phyloP scores from a whole-genome alignment of 2,113 vertebrate species.

The Pantherophis guttatus region DNA sequence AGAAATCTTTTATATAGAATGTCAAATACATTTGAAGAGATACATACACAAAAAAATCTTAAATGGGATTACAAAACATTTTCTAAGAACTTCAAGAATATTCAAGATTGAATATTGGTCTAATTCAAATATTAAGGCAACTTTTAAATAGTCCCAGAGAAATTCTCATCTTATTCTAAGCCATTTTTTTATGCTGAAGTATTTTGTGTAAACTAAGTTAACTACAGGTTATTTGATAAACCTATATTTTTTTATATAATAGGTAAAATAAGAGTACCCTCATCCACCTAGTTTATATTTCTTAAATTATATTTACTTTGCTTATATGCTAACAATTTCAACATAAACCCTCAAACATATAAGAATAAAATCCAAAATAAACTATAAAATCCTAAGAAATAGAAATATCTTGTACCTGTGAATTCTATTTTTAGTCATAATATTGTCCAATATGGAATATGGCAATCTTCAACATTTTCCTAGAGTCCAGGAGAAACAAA shows the following conservation, averaged over 20 bases:
- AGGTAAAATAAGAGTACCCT: neutral
- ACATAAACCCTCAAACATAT: neutral
- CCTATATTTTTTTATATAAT: neutral
- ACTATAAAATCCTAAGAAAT: neutral
- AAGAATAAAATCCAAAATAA: neutral
- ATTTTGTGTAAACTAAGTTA: neutral
- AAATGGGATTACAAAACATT: neutral
- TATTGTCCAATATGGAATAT: neutral
- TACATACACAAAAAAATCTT: neutral
- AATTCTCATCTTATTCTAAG: neutral
- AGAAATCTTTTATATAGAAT: neutral
- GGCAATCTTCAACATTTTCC: neutral
- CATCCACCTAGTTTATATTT: neutral
- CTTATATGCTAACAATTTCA: neutral
- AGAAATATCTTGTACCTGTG: neutral
- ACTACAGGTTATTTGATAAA: neutral
- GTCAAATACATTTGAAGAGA: neutral
- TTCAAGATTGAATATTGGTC: neutral
- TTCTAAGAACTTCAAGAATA: neutral
- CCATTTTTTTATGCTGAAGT: neutral
- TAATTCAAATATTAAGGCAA: neutral
- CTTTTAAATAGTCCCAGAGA: neutral
- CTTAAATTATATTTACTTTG: neutral
- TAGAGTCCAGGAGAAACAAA: neutral
- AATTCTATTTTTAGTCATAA: neutral